Evolutionary conservation across 2,888 invertebrate genomes (phyloP).

Genomic region (Euproctis similis): DNA sequence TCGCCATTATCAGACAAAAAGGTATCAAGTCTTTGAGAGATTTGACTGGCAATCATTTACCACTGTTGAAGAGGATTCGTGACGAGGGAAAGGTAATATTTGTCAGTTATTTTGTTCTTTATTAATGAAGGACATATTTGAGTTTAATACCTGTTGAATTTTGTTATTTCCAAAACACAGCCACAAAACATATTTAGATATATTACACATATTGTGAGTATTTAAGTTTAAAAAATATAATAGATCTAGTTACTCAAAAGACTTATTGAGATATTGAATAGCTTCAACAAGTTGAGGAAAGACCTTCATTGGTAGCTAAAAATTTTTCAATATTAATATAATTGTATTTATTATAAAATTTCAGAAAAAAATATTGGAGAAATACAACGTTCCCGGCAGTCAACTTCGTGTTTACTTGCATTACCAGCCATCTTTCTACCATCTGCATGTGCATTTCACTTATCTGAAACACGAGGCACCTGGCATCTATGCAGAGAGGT

Average conservation of each 20-base stretch:
- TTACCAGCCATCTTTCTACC: slow-evolving; percentile 98
- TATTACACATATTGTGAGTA: no score
- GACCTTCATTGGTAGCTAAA: no score
- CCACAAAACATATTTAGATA: no score
- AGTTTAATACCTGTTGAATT: no score
- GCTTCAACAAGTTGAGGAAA: no score
- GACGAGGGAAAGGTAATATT: slow-evolving; percentile 80
- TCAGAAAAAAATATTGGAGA: slow-evolving; percentile 83
- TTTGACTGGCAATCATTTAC: slow-evolving; percentile 84
- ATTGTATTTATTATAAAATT: slow-evolving; percentile 27
- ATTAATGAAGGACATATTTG: not conserved
- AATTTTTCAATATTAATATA: no score
- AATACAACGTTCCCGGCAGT: slow-evolving; percentile 81
- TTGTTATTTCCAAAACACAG: no score
- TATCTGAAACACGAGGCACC: slow-evolving; percentile 86
- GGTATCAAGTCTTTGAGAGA: slow-evolving; percentile 91
- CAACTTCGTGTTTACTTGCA: slow-evolving; percentile 91
- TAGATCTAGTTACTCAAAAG: no score
- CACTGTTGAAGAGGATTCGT: slow-evolving; percentile 87
- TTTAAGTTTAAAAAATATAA: no score
- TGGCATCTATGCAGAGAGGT: slow-evolving; percentile 88
- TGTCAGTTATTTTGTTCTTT: not conserved
- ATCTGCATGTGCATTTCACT: slow-evolving; percentile 95
- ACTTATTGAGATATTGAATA: no score
- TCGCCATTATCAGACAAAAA: slow-evolving; percentile 85